A percentile compares a stretch with the other conserved stretches of the same genome.
Evolutionary conservation across 2,113 vertebrate species (phyloP).

Genomic region (Heteronetta atricapilla): DNA sequence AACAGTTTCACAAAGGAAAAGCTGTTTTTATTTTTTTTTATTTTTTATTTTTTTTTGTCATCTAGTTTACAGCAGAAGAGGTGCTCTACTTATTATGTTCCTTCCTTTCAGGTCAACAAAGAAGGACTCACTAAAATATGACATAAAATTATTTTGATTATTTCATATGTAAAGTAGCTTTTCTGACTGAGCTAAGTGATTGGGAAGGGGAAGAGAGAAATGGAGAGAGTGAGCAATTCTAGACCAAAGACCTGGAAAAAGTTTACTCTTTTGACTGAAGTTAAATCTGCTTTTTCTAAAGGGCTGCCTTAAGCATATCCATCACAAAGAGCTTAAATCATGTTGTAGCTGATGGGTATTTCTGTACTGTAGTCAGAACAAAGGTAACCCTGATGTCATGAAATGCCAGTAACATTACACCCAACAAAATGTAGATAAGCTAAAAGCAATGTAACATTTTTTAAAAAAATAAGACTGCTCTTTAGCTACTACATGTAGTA

Average conservation of each 20-base stretch:
- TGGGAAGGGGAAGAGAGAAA: not conserved
- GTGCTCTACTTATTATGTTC: not conserved
- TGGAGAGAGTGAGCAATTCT: not conserved
- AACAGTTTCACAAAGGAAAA: not conserved
- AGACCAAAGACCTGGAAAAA: not conserved
- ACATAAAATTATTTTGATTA: not conserved
- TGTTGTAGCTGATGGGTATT: constrained; percentile 13
- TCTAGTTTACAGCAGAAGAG: not conserved
- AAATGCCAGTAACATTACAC: constrained; percentile 18
- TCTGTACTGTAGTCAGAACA: constrained; percentile 45
- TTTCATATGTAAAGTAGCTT: not conserved
- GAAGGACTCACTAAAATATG: not conserved
- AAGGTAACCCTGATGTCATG: constrained; percentile 35
- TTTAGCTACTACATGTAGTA: constrained; percentile 34
- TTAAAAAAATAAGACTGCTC: constrained; percentile 1
- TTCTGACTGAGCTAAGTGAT: not conserved
- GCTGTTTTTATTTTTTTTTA: not conserved
- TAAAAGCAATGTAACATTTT: constrained; percentile 62
- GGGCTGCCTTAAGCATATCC: not conserved
- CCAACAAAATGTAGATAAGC: constrained; percentile 15
- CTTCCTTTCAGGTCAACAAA: not conserved
- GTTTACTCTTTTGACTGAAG: not conserved
- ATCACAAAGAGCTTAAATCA: constrained; percentile 13
- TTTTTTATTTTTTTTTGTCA: not conserved
- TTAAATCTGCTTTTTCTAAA: not conserved